Percentiles rank a stretch among this genome's conserved stretches.
Evolutionary conservation across 2,797 vertebrate species (phyloP).

Genomic region (Urosaurus nigricauda): DNA sequence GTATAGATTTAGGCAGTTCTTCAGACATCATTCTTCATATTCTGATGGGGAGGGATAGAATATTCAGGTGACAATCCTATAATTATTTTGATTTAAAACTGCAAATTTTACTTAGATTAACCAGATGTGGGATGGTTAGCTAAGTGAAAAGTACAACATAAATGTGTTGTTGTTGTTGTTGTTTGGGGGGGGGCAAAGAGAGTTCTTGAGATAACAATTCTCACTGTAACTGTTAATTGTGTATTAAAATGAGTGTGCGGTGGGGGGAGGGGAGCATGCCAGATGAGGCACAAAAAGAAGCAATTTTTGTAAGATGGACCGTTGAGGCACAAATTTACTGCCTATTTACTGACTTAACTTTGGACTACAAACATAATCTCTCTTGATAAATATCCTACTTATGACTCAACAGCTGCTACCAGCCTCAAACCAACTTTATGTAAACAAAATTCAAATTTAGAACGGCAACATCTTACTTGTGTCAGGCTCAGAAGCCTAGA

Average conservation of each 20-base stretch:
- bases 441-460: slow-evolving; percentile 1
- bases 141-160: slow-evolving; percentile 8
- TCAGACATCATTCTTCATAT: slow-evolving; percentile 21
- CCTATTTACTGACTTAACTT: slow-evolving; percentile 24
- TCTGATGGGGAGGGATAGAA: background rate
- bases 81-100: slow-evolving; percentile 21
- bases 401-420: slow-evolving; percentile 1
- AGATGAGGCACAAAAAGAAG: slow-evolving; percentile 18
- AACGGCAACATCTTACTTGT: slow-evolving; percentile 7
- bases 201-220: background rate
- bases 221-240: slow-evolving; percentile 21
- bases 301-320: background rate
- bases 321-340: slow-evolving; percentile 21
- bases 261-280: background rate
- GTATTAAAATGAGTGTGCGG: background rate
- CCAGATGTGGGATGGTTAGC: background rate
- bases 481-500: background rate
- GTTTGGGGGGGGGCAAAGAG: background rate
- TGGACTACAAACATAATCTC: background rate
- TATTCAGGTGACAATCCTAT: background rate
- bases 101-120: slow-evolving; percentile 28
- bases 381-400: slow-evolving; percentile 4
- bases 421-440: background rate
- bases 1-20: background rate
- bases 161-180: background rate